phyloP scores from a whole-genome alignment of 2,113 vertebrate genomes.

The Macquaria ambigua region DNA sequence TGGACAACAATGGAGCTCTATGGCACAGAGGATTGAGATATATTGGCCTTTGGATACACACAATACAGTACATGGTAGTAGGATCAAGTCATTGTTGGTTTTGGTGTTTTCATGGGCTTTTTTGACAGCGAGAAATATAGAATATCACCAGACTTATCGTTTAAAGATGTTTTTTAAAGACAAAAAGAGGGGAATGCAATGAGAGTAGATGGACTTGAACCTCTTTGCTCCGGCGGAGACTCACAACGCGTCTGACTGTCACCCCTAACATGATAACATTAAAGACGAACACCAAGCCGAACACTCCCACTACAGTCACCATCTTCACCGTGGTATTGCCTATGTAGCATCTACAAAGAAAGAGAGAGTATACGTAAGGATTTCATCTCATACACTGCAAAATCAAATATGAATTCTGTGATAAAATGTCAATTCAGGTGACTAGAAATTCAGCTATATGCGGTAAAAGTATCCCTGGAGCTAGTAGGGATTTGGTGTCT shows the following conservation, averaged over 20 bases:
- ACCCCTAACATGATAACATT: slow-evolving; percentile 51
- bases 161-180: neutral
- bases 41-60: neutral
- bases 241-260: slow-evolving; percentile 28
- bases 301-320: slow-evolving; percentile 54
- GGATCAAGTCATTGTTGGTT: neutral
- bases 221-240: slow-evolving; percentile 7
- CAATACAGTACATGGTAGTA: neutral
- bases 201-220: slow-evolving; percentile 9
- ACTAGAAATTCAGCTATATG: neutral
- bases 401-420: neutral
- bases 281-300: slow-evolving; percentile 60
- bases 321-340: slow-evolving; percentile 13
- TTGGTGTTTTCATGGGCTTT: neutral
- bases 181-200: neutral
- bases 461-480: neutral
- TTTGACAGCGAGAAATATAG: neutral
- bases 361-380: neutral
- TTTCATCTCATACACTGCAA: neutral
- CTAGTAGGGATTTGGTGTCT: neutral
- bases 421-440: neutral
- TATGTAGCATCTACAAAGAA: slow-evolving; percentile 67
- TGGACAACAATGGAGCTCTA: neutral
- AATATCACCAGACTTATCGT: neutral
- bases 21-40: neutral